phyloP scores from a whole-genome alignment of 2,888 invertebrate species.

The Cyclophora albipunctata region DNA sequence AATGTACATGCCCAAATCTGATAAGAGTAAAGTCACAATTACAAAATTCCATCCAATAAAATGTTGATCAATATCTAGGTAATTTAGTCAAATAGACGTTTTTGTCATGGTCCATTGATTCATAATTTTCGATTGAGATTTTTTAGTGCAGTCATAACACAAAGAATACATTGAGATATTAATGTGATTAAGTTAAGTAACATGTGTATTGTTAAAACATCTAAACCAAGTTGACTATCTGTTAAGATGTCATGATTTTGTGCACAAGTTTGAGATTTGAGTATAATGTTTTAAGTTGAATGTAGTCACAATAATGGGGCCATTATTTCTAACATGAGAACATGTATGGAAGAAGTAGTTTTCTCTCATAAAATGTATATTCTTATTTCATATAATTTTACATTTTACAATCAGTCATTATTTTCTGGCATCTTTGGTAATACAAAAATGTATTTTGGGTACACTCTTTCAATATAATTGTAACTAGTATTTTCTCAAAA shows the following conservation, averaged over 20 bases:
- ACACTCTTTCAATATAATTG: slow-evolving; percentile 25
- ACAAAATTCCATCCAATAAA: slow-evolving; percentile 54
- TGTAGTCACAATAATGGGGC: slow-evolving; percentile 34
- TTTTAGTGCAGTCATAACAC: slow-evolving; percentile 7
- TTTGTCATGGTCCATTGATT: slow-evolving; percentile 59
- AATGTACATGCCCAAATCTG: slow-evolving; percentile 45
- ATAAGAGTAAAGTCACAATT: slow-evolving; percentile 49
- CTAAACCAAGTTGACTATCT: not conserved
- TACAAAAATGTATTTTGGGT: slow-evolving; percentile 20
- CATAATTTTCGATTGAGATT: slow-evolving; percentile 50
- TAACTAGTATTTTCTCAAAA: slow-evolving; percentile 25
- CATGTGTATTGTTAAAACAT: slow-evolving; percentile 2
- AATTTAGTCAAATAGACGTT: slow-evolving; percentile 37
- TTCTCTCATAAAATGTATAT: slow-evolving; percentile 10
- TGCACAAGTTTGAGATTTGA: slow-evolving; percentile 51
- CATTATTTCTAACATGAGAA: slow-evolving; percentile 33
- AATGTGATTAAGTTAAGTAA: slow-evolving; percentile 12
- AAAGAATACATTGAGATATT: slow-evolving; percentile 4
- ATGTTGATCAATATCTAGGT: slow-evolving; percentile 62
- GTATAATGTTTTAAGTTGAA: slow-evolving; percentile 32
- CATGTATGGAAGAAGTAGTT: slow-evolving; percentile 40
- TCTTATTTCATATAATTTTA: slow-evolving; percentile 35
- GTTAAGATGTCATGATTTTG: slow-evolving; percentile 44
- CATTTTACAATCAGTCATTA: slow-evolving; percentile 41
- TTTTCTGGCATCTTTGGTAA: slow-evolving; percentile 63